A percentile compares a stretch with the other conserved stretches of the same genome.
These are phyloP conservation scores for Apistogramma diplotaenia DNA, from an alignment of 2,113 vertebrate genomes.

Conservation along the genomic window DNA sequence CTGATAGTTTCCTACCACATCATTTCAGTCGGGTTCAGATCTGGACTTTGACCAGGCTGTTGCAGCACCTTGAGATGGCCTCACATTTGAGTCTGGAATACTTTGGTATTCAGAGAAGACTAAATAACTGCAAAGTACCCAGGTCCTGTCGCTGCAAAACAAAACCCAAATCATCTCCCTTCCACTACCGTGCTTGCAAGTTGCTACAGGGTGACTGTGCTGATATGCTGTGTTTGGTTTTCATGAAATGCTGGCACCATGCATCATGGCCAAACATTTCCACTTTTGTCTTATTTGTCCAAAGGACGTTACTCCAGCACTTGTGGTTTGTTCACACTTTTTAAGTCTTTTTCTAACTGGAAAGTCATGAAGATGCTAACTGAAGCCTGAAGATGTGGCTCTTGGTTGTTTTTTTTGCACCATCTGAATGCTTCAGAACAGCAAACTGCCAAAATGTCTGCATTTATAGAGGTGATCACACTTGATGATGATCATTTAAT, in stretches of 20 bases:
- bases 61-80: too few species aligned
- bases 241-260: fast-evolving
- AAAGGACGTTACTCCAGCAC: background rate
- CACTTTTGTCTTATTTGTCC: background rate
- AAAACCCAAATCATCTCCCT: background rate
- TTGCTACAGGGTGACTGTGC: too few species aligned
- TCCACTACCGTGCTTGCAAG: background rate
- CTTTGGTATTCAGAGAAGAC: too few species aligned
- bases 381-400: background rate
- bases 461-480: background rate
- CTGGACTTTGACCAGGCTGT: background rate
- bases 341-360: background rate
- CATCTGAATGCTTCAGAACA: background rate
- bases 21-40: background rate
- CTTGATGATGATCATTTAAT: background rate
- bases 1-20: background rate
- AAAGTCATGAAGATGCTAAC: background rate
- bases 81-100: too few species aligned
- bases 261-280: background rate
- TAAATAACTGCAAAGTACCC: too few species aligned
- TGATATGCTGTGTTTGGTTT: too few species aligned
- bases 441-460: background rate
- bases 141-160: background rate
- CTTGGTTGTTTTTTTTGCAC: too few species aligned
- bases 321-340: background rate